Evolutionary conservation across 1,140 invertebrate species (phyloP), one percentile per base, ranked within the genome.

Genomic region (Oncopeltus fasciatus): DNA sequence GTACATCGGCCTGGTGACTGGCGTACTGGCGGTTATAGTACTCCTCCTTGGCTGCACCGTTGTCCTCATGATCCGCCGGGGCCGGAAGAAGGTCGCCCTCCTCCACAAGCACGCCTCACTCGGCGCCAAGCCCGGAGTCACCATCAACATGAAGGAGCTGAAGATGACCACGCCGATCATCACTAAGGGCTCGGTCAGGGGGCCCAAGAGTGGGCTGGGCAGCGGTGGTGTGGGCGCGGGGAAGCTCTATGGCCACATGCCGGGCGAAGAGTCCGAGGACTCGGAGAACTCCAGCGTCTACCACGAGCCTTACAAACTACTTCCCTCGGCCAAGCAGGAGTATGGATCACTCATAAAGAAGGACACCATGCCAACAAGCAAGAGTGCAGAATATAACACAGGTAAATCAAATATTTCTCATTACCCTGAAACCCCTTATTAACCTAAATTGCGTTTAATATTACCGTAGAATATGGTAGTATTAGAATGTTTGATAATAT

Each of bases 1-100:
- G 0, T 88, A 87, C 68, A 86, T 92, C 29, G 87, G 87, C 0
- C 76, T 91, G 33, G 83, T 89, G 24, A 88, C 88, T 58, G 88
- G 88, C 0, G 83, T 84, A 0, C 70, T 92, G 46, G 87, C 86
- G 0, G 82, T 87, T 59, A 72, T 78, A 24, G 78, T 86, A 1
- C 79, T 83, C 0, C 73, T 88, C 0, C 73, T 88, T 1, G 82
- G 80, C 2, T 81, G 83, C 67, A 83, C 81, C 11, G 77, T 84
- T 1, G 78, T 86, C 28, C 78, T 90, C 59, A 80, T 87, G 71
- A 80, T 85, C 8, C 76, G 88, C 26, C 76, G 87, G 16, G 83
- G 84, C 8, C 77, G 83, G 21, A 82, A 86, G 67, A 86, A 87
- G 64, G 78, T 81, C 0, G 80, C 81, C 1, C 71, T 83, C 0